Evolutionary conservation across 2,888 invertebrate species (phyloP).

Genomic region (Epinotia demarniana): DNA sequence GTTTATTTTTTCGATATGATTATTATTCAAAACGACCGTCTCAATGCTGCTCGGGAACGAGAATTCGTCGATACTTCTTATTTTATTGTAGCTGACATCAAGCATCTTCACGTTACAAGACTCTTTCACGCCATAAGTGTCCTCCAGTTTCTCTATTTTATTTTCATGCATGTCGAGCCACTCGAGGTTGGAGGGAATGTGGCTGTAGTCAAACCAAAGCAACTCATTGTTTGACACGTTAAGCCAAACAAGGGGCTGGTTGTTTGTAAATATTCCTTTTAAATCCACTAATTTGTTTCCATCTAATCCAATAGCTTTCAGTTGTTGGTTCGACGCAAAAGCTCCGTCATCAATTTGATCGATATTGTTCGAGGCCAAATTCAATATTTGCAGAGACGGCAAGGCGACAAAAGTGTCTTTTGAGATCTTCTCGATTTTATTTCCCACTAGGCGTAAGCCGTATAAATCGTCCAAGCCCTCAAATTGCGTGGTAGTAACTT

Average conservation of each 20-base stretch:
- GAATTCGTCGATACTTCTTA: constrained; percentile 87
- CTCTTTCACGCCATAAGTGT: constrained; percentile 88
- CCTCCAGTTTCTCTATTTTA: constrained; percentile 89
- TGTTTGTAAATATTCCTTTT: constrained; percentile 90
- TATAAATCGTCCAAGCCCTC: constrained; percentile 90
- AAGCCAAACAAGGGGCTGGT: constrained; percentile 90
- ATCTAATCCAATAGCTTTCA: constrained; percentile 91
- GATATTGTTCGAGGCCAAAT: constrained; percentile 92
- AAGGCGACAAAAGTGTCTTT: constrained; percentile 89
- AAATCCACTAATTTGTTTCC: constrained; percentile 91
- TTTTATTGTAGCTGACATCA: constrained; percentile 90
- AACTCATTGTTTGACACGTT: constrained; percentile 92
- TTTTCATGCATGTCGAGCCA: constrained; percentile 94
- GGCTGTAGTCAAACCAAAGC: constrained; percentile 92
- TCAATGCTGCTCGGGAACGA: constrained; percentile 90
- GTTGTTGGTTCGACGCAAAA: constrained; percentile 89
- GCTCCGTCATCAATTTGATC: constrained; percentile 91
- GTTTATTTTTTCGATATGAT: constrained; percentile 88
- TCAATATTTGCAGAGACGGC: constrained; percentile 90
- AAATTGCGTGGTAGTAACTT: constrained; percentile 89
- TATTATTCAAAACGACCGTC: constrained; percentile 89
- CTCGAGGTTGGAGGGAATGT: constrained; percentile 89
- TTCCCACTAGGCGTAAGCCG: constrained; percentile 91
- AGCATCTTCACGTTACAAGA: constrained; percentile 89
- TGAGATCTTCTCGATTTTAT: constrained; percentile 90